phyloP scores from a whole-genome alignment of 1,140 invertebrate species.

The Hestina assimilis region DNA sequence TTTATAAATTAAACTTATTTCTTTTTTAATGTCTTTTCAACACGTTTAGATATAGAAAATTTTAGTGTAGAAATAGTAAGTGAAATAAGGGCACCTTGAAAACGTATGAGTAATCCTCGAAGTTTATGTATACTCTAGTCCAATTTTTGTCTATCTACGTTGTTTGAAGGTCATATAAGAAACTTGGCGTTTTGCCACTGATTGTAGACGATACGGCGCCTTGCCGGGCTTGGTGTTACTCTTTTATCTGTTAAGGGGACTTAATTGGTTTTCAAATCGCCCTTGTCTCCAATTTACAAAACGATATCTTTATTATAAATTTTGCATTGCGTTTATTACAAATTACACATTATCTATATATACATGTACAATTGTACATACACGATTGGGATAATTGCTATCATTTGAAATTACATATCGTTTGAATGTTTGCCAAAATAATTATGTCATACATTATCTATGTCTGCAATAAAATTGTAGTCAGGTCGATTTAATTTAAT shows the following conservation, averaged over 20 bases:
- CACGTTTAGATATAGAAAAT: not conserved
- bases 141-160: conserved; percentile 7
- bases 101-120: not conserved
- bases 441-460: too few relatives aligned
- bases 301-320: not conserved
- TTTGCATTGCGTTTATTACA: too few relatives aligned
- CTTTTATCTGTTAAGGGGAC: conserved; percentile 7
- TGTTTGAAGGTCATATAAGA: conserved; percentile 30
- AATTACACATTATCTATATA: not conserved
- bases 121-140: conserved; percentile 3
- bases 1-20: not conserved
- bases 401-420: too few relatives aligned
- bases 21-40: not conserved
- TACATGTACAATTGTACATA: not conserved
- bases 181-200: conserved; percentile 44
- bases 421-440: too few relatives aligned
- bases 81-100: not conserved
- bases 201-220: conserved; percentile 54
- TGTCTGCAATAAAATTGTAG: too few relatives aligned
- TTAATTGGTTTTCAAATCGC: not conserved
- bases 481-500: too few relatives aligned
- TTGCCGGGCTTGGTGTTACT: conserved; percentile 25
- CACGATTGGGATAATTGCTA: too few relatives aligned
- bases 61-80: not conserved
- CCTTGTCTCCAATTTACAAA: not conserved